A percentile compares a stretch with the other conserved stretches of the same genome.
Evolutionary conservation across 2,797 vertebrate species (phyloP).

Genomic region (Thalassophryne amazonica): DNA sequence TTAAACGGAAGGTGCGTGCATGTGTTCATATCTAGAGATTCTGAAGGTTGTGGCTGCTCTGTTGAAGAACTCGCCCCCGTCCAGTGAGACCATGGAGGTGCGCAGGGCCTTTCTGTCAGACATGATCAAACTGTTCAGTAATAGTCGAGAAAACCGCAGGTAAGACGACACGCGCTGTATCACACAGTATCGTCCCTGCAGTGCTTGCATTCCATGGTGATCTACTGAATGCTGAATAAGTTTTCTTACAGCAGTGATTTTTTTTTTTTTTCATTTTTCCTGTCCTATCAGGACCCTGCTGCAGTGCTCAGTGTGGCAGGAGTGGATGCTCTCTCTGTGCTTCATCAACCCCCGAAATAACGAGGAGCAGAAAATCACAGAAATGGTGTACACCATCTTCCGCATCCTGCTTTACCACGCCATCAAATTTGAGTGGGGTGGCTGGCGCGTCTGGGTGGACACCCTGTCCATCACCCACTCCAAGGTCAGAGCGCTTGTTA

Average conservation of each 20-base stretch:
- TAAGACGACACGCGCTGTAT: slow-evolving; percentile 47
- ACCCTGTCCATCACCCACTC: slow-evolving; percentile 98
- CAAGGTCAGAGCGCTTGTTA: slow-evolving; percentile 84
- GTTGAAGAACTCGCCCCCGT: slow-evolving; percentile 84
- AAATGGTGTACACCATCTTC: slow-evolving; percentile 98
- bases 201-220: neutral
- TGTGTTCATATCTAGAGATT: slow-evolving; percentile 79
- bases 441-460: slow-evolving; percentile 99
- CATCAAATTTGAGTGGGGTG: slow-evolving; percentile 98
- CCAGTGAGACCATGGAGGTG: slow-evolving; percentile 90
- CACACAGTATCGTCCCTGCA: neutral
- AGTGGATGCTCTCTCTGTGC: slow-evolving; percentile 98
- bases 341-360: slow-evolving; percentile 89
- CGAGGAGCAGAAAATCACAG: slow-evolving; percentile 97
- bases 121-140: slow-evolving; percentile 99
- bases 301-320: slow-evolving; percentile 99
- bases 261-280: neutral
- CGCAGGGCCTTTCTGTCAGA: slow-evolving; percentile 93
- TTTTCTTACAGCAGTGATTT: neutral
- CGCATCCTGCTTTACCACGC: slow-evolving; percentile 97
- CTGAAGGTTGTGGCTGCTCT: slow-evolving; percentile 93
- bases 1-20: neutral
- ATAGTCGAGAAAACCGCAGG: slow-evolving; percentile 97
- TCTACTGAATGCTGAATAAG: neutral
- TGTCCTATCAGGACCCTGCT: slow-evolving; percentile 90